Conservation (phyloP, 2,113 vertebrate genomes). For the Carassius auratus region DNA sequence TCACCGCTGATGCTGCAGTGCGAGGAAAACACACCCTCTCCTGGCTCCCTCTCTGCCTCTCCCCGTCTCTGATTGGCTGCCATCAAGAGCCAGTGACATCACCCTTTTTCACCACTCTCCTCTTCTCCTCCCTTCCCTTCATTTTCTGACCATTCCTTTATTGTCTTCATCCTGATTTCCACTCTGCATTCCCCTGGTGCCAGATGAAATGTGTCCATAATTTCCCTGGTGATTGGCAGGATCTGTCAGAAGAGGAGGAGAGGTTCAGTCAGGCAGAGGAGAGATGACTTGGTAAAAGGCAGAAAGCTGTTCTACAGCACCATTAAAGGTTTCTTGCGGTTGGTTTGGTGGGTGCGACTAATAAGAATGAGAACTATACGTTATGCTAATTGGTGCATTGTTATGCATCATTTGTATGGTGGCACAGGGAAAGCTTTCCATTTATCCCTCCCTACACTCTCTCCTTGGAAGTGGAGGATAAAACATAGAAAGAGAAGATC, state of each 20-base stretch:
- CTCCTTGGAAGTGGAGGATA: neutral
- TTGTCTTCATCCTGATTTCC: slow-evolving; percentile 55
- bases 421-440: slow-evolving; percentile 53
- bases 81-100: slow-evolving; percentile 59
- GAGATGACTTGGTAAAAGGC: slow-evolving; percentile 12
- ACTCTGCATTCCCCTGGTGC: slow-evolving; percentile 45
- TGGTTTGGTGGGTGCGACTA: neutral
- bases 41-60: slow-evolving; percentile 72
- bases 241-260: slow-evolving; percentile 29
- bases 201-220: slow-evolving; percentile 22
- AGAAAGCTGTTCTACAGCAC: slow-evolving; percentile 15
- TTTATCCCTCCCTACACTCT: slow-evolving; percentile 36
- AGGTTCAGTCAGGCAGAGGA: slow-evolving; percentile 33
- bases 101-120: slow-evolving; percentile 48
- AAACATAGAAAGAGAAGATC: slow-evolving; percentile 27
- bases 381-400: slow-evolving; percentile 56
- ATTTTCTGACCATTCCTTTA: slow-evolving; percentile 71
- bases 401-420: slow-evolving; percentile 48
- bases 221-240: slow-evolving; percentile 11
- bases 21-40: slow-evolving; percentile 80
- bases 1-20: slow-evolving; percentile 81
- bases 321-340: slow-evolving; percentile 13
- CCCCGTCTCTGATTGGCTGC: slow-evolving; percentile 61
- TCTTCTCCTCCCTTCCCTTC: slow-evolving; percentile 45
- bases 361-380: slow-evolving; percentile 26